Base-by-base conservation (phyloP, 2,888 invertebrate species). In the Melanophora roralis region DNA sequence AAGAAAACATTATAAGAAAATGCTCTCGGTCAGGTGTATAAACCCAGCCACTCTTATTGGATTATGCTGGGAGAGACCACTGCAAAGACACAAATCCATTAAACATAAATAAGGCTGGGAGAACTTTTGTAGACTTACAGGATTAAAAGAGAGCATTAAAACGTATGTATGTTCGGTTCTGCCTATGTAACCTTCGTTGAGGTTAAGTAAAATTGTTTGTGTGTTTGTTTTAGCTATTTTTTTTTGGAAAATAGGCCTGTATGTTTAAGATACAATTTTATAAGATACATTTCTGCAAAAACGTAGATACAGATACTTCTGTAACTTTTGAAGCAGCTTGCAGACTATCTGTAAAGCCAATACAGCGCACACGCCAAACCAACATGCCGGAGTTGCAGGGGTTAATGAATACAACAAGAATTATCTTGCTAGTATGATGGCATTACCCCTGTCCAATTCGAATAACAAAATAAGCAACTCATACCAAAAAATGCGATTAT, bases 181-280 rank as follows among this genome's bases (percentile, higher is more conserved):
- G 53, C 16, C 9, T 43, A 21, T 55, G 79, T 84, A 83, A 84
- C 84, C 84, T 83, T 83, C 84, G 78, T 60, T 80, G 83, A 83
- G 84, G 84, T 83, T 84, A 82, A 81, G 79, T 77, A 36, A 60
- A 55, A 60, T 72, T 67, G 21, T 51, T 69, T 74, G 45, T 65
- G 49, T 55, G 45, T 57, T 57, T 45, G n/a, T n/a, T n/a, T n/a
- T n/a, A n/a, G n/a, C n/a, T 38, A 62, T 55, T 64, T 72, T 68
- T 72, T 64, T 64, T 40, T 7, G 45, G 19, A 65, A 67, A 77
- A 75, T 73, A 73, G 72, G 68, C 68, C 72, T 65, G 67, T 38
- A 62, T 69, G 43, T 60, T 71, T 59, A 38, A 71, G 60, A 59
- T 64, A 75, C 69, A 64, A 27, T 71, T 65, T 47, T 36, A 36